A percentile compares a stretch with the other conserved stretches of the same genome.
Conservation (phyloP, 2,888 invertebrate species). For the Chromoteleia sp. region DNA sequence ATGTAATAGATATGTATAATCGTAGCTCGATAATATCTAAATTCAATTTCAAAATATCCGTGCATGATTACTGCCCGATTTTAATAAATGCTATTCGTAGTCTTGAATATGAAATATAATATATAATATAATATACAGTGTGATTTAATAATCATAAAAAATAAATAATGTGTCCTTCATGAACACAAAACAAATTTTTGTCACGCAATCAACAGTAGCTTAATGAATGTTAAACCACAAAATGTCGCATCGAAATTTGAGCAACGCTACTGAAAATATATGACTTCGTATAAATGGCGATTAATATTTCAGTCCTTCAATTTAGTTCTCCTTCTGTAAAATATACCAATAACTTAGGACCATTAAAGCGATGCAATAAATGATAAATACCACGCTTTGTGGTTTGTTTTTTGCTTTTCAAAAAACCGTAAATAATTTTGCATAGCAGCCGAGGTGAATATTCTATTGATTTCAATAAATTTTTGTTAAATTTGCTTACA, state of each 20-base stretch:
- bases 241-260: not conserved
- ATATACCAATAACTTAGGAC: not conserved
- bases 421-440: slow-evolving; percentile 4
- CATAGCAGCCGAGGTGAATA: not conserved
- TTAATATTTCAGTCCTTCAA: not conserved
- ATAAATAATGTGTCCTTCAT: too few relatives aligned
- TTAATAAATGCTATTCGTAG: too few relatives aligned
- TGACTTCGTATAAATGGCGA: slow-evolving; percentile 2
- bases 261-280: slow-evolving; percentile 3
- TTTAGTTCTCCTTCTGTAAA: not conserved
- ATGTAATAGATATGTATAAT: too few relatives aligned
- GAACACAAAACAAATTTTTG: not conserved
- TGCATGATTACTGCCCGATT: too few relatives aligned
- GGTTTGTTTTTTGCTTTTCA: not conserved
- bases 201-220: not conserved
- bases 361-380: slow-evolving; percentile 8
- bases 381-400: slow-evolving; percentile 5
- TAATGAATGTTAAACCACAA: not conserved
- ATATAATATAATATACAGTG: too few relatives aligned
- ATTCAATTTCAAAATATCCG: too few relatives aligned
- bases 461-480: slow-evolving; percentile 9
- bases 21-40: too few relatives aligned
- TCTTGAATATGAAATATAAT: too few relatives aligned
- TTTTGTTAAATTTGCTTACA: not conserved
- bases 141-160: too few relatives aligned